These are phyloP conservation scores for Prosopocoilus inquinatus DNA, from an alignment of 2,888 invertebrate genomes.

Conservation along the genomic window DNA sequence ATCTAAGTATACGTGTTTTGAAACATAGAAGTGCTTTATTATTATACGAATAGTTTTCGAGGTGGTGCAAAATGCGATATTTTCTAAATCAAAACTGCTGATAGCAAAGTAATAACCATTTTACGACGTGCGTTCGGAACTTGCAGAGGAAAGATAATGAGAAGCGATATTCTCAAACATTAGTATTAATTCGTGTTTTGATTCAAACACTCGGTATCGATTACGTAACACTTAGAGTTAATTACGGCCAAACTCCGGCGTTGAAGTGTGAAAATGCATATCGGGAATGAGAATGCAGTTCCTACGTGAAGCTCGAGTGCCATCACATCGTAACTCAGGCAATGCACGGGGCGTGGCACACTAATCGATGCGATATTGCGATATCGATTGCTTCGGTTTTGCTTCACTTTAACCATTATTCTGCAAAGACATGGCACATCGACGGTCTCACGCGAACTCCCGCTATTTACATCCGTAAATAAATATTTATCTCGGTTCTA, in stretches of 20 bases:
- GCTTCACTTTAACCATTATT: slow-evolving; percentile 26
- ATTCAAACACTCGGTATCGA: no score
- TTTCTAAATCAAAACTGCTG: no score
- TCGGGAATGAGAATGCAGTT: slow-evolving; percentile 16
- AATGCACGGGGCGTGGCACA: slow-evolving; percentile 50
- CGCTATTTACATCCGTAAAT: background rate
- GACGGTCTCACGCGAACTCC: slow-evolving; percentile 1
- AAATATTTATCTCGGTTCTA: background rate
- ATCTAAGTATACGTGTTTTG: no score
- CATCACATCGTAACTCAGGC: slow-evolving; percentile 49
- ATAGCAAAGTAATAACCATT: no score
- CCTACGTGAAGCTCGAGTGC: slow-evolving; percentile 28
- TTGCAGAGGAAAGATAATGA: no score
- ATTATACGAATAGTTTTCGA: no score
- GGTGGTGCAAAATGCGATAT: no score
- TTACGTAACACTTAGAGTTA: background rate
- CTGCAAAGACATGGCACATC: slow-evolving; percentile 3
- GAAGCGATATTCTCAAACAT: no score
- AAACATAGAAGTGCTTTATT: no score
- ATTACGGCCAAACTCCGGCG: background rate
- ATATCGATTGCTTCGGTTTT: slow-evolving; percentile 46
- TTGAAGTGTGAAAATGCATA: slow-evolving; percentile 15
- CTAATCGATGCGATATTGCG: slow-evolving; percentile 52
- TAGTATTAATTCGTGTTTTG: no score
- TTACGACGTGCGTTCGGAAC: no score